Percentiles rank a stretch among this genome's conserved stretches.
Evolutionary conservation across 2,113 vertebrate species (phyloP).

Genomic region (Cyrtonyx montezumae): DNA sequence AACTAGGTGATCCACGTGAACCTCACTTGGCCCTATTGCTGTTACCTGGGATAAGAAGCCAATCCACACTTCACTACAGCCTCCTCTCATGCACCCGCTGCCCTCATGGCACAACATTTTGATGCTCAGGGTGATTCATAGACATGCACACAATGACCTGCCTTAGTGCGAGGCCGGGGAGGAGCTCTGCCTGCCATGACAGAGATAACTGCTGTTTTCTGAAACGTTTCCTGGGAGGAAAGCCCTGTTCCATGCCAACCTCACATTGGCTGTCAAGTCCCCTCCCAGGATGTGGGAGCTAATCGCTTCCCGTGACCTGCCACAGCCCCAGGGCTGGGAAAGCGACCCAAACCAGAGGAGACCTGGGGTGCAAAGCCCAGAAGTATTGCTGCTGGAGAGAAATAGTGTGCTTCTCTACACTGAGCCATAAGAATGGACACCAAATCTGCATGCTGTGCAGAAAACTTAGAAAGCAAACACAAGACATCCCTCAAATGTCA

Average conservation of each 20-base stretch:
- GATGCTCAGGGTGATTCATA: slow-evolving; percentile 30
- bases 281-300: background rate
- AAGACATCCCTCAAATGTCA: background rate
- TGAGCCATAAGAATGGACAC: background rate
- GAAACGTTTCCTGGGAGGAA: slow-evolving; percentile 35
- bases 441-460: background rate
- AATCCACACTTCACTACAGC: no score
- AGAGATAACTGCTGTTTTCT: slow-evolving; percentile 8
- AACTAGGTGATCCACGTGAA: no score
- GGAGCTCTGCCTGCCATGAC: slow-evolving; percentile 50
- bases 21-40: no score
- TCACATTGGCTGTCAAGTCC: background rate
- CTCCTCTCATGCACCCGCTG: background rate
- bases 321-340: background rate
- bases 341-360: accelerated
- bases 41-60: no score
- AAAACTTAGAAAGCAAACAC: background rate
- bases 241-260: slow-evolving; percentile 10
- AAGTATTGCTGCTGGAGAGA: background rate
- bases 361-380: background rate
- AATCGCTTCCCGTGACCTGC: background rate
- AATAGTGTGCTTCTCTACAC: background rate
- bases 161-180: background rate
- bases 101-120: background rate
- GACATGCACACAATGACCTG: background rate